Percentiles rank a stretch among this genome's conserved stretches.
phyloP scores from a whole-genome alignment of 2,797 vertebrate genomes.

The Fistularia commersonii region DNA sequence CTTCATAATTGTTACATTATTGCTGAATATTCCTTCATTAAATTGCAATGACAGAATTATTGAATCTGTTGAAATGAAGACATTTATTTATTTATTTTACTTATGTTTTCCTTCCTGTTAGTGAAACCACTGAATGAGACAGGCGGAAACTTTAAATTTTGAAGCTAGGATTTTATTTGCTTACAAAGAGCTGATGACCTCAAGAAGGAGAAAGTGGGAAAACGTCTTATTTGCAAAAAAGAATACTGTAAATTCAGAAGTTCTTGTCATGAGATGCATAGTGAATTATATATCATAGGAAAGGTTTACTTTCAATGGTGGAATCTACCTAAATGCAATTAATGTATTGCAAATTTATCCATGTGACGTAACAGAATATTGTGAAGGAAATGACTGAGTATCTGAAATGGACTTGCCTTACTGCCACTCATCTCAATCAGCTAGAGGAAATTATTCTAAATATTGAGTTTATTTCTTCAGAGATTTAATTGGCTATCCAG shows the following conservation, averaged over 20 bases:
- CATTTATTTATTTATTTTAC: background rate
- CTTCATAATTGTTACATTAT: conserved; percentile 32
- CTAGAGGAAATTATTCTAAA: conserved; percentile 12
- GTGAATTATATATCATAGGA: conserved; percentile 32
- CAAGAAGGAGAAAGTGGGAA: background rate
- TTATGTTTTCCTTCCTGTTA: conserved; percentile 7
- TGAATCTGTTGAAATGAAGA: background rate
- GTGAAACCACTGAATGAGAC: conserved; percentile 27
- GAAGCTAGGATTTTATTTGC: conserved; percentile 12
- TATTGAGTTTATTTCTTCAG: conserved; percentile 13
- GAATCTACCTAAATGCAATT: conserved; percentile 1
- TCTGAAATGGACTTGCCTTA: background rate
- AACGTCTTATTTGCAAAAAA: background rate
- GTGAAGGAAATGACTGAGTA: background rate
- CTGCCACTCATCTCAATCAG: conserved; percentile 6
- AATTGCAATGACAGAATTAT: conserved; percentile 11
- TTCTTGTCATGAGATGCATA: conserved; percentile 4
- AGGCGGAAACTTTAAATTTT: background rate
- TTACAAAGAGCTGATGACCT: conserved; percentile 6
- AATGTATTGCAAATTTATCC: too few relatives aligned
- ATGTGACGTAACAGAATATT: background rate
- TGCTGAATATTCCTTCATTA: conserved; percentile 22
- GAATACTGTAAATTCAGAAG: conserved; percentile 3
- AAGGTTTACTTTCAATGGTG: conserved; percentile 14
- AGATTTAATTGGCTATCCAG: too few relatives aligned